Conservation (phyloP, 2,888 invertebrate species). For the Tetragnatha montana region DNA sequence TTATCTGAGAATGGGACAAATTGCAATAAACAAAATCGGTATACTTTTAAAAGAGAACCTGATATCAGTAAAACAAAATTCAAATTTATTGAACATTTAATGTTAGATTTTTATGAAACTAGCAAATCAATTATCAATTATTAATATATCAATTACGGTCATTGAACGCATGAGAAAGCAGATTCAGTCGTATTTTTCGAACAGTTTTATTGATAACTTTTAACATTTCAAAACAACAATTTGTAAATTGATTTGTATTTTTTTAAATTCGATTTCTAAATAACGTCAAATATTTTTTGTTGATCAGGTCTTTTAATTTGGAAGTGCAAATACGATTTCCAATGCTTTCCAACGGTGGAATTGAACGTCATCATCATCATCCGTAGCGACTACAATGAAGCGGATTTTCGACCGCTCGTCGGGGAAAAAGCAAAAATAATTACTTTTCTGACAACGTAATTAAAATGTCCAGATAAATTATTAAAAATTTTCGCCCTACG, state of each 20-base stretch:
- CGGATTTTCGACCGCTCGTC: constrained; percentile 24
- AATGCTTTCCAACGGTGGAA: neutral
- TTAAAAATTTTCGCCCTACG: constrained; percentile 62
- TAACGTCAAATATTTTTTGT: neutral
- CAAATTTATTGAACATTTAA: too few relatives aligned
- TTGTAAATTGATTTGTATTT: neutral
- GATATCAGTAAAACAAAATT: too few relatives aligned
- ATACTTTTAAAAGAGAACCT: too few relatives aligned
- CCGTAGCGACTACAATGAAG: constrained; percentile 51
- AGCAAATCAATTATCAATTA: neutral
- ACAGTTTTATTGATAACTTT: neutral
- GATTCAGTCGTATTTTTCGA: neutral
- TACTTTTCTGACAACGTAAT: constrained; percentile 67
- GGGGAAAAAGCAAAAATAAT: constrained; percentile 60
- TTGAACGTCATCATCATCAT: constrained; percentile 29
- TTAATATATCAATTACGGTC: neutral
- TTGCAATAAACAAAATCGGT: too few relatives aligned
- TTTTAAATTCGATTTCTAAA: neutral
- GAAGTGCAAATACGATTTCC: neutral
- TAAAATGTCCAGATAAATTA: constrained; percentile 68
- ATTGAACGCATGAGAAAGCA: neutral
- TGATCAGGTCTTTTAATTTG: neutral
- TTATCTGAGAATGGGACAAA: too few relatives aligned
- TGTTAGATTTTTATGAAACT: neutral
- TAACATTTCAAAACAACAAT: neutral